Evolutionary conservation across 2,888 invertebrate species (phyloP), one percentile per base, ranked within the genome.

Genomic region (Phyto melanocephala): DNA sequence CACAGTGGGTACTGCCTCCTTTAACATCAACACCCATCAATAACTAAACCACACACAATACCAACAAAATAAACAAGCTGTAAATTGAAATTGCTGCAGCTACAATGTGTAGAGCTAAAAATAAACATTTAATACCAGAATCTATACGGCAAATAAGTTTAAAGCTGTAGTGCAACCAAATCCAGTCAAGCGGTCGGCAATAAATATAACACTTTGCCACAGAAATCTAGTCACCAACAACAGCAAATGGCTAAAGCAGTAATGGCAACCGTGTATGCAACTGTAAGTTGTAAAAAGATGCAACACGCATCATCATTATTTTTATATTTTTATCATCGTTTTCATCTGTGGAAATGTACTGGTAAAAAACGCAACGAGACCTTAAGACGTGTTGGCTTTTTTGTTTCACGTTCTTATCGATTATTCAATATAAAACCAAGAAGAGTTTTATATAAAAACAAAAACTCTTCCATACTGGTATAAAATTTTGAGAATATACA

Each of bases 181-280:
- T 28, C 60, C 67, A 74, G 33, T 56, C 71, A 78, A 58, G 47
- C 45, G 71, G 22, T 71, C 72, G 65, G 37, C 67, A 67, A 79
- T 72, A 67, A 79, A 79, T 68, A 72, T 60, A 72, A 62, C 58
- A 67, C 67, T 79, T 79, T 79, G 65, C 56, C 42, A 52, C 72
- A 68, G 62, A 58, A 72, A 67, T 67, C 67, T 60, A 42, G 72
- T 50, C 79, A 60, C 42, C 79, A 60, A 24, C 65, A 72, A 60
- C 50, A 67, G 52, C 42, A 75, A 67, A 67, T 54, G 24, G 35
- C 37, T 65, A n/a, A 65, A 37, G 45, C 35, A 42, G 35, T 45
- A 62, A 70, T 24, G 45, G 56, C 67, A 58, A 37, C 47, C 37
- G 56, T 35, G 17, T 35, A 40, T 58, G 45, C 62, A 70, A 60